Conservation (phyloP, 2,797 vertebrate species). For the Gymnodraco acuticeps region DNA sequence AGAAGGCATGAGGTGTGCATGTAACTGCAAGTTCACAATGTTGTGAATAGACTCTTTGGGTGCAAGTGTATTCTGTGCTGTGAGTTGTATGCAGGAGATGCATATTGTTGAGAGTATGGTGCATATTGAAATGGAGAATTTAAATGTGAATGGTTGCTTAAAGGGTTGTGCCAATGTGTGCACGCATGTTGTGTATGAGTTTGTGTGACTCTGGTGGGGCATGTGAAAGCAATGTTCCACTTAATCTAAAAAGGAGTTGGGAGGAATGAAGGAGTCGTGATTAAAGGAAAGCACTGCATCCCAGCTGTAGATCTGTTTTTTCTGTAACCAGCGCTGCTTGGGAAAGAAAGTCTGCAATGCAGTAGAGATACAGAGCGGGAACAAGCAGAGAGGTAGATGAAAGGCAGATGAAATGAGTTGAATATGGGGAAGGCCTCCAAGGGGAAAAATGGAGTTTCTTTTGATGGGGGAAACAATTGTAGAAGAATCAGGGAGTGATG, state of each 20-base stretch:
- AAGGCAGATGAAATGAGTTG: constrained; percentile 64
- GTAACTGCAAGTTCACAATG: constrained; percentile 30
- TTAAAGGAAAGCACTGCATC: constrained; percentile 55
- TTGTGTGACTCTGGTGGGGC: constrained; percentile 22
- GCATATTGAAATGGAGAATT: constrained; percentile 17
- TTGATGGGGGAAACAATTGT: constrained; percentile 41
- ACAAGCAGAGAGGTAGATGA: constrained; percentile 68
- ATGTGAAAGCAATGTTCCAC: constrained; percentile 53
- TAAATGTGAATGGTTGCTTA: constrained; percentile 40
- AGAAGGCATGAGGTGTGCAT: constrained; percentile 41
- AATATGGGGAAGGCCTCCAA: constrained; percentile 46
- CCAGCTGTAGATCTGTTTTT: constrained; percentile 35
- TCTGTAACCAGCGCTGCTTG: constrained; percentile 32
- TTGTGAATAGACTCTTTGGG: constrained; percentile 15
- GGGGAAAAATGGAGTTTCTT: constrained; percentile 41
- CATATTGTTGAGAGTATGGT: neutral
- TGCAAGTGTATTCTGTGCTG: neutral
- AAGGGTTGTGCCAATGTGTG: constrained; percentile 21
- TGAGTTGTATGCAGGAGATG: neutral
- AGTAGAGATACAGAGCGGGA: constrained; percentile 60
- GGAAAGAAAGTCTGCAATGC: constrained; percentile 73
- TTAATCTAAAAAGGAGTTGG: constrained; percentile 47
- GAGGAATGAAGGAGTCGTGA: constrained; percentile 48
- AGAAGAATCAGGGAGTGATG: constrained; percentile 12
- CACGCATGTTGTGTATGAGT: neutral